A percentile compares a stretch with the other conserved stretches of the same genome.
phyloP scores from a whole-genome alignment of 2,113 vertebrate genomes.

The Galemys pyrenaicus region DNA sequence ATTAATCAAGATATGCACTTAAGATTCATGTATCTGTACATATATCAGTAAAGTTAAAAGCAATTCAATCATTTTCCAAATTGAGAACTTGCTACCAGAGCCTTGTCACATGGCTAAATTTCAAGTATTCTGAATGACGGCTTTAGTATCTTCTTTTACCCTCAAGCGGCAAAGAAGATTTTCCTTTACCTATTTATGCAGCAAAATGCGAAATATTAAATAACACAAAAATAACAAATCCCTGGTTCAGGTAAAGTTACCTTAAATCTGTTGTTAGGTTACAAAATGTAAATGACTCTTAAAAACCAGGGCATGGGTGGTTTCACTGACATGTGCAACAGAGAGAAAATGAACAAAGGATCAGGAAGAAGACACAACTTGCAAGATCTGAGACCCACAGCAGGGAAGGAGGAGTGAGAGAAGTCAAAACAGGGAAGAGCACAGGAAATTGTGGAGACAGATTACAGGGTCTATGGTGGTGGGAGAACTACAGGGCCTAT shows the following conservation, averaged over 20 bases:
- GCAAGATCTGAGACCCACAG: too few species aligned
- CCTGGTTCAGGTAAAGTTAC: background rate
- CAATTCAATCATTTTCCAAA: background rate
- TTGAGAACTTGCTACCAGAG: background rate
- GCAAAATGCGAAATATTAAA: slow-evolving; percentile 5
- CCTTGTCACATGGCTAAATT: background rate
- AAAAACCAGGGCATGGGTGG: background rate
- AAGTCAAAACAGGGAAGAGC: too few species aligned
- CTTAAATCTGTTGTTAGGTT: background rate
- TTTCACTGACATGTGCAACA: too few species aligned
- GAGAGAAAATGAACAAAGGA: too few species aligned
- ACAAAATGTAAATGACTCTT: slow-evolving; percentile 15
- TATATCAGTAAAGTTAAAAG: background rate
- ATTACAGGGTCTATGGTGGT: too few species aligned
- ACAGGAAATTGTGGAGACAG: too few species aligned
- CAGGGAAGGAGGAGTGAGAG: too few species aligned
- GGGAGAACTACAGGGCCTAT: too few species aligned
- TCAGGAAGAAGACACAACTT: too few species aligned
- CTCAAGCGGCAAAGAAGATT: background rate
- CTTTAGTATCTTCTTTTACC: background rate
- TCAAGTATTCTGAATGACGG: background rate
- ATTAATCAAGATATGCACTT: background rate
- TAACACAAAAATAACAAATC: background rate
- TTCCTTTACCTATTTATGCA: background rate
- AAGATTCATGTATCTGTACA: background rate